phyloP scores from a whole-genome alignment of 2,113 vertebrate genomes.

The Tamias sibiricus region DNA sequence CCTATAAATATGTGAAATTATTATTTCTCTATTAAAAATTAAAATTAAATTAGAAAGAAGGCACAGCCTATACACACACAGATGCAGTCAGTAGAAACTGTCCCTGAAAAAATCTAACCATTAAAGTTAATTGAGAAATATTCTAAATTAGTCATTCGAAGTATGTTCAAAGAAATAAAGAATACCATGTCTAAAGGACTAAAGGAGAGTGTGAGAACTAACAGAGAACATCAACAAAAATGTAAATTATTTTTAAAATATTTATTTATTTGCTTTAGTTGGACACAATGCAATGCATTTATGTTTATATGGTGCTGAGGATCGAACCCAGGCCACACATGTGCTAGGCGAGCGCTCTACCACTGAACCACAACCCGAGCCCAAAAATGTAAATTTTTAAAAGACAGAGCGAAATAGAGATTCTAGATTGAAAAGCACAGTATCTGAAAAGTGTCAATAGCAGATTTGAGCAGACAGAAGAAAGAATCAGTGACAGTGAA shows the following conservation, averaged over 20 bases:
- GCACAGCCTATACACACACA: neutral
- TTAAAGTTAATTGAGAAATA: neutral
- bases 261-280: too few relatives aligned
- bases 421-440: neutral
- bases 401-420: neutral
- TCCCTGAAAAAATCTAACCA: neutral
- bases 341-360: too few relatives aligned
- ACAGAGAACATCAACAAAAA: neutral
- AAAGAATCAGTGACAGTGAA: neutral
- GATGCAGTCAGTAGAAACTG: neutral
- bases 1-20: neutral
- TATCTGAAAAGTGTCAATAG: neutral
- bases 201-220: neutral
- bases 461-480: neutral
- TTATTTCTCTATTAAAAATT: neutral
- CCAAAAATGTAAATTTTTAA: neutral
- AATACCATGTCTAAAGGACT: neutral
- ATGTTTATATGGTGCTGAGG: too few relatives aligned
- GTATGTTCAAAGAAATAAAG: neutral
- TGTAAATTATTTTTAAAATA: too few relatives aligned
- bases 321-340: too few relatives aligned
- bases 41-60: neutral
- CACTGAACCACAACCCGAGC: too few relatives aligned
- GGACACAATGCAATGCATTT: too few relatives aligned
- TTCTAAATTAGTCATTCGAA: neutral